Evolutionary conservation across 2,888 invertebrate genomes (phyloP).

Genomic region (Leptopilina myrica): DNA sequence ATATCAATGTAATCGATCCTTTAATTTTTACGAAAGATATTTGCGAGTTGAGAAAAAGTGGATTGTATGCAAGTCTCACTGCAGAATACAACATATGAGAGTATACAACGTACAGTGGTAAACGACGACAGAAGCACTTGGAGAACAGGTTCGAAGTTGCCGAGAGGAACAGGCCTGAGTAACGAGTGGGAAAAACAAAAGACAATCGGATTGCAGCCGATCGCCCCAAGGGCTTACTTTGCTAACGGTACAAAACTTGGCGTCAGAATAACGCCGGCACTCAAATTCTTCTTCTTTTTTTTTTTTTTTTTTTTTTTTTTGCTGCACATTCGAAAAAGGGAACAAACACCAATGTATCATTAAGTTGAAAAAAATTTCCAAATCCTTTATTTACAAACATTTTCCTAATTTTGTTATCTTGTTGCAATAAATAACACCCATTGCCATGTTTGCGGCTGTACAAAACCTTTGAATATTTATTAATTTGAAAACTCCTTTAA

Average conservation of each 20-base stretch:
- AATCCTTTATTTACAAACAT: too few species aligned
- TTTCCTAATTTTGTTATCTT: too few species aligned
- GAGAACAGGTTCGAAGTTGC: constrained; percentile 72
- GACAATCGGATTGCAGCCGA: constrained; percentile 72
- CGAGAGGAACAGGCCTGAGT: constrained; percentile 65
- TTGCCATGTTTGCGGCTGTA: too few species aligned
- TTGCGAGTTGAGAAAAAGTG: constrained; percentile 24
- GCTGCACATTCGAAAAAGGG: constrained; percentile 41
- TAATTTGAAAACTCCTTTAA: too few species aligned
- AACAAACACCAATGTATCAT: neutral
- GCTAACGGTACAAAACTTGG: constrained; percentile 67
- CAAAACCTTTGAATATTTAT: too few species aligned
- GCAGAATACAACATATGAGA: constrained; percentile 27
- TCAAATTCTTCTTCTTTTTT: constrained; percentile 45
- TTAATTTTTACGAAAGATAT: constrained; percentile 36
- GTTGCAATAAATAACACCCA: too few species aligned
- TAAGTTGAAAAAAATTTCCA: too few species aligned
- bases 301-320: constrained; percentile 43
- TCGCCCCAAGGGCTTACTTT: constrained; percentile 67
- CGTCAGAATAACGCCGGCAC: constrained; percentile 55
- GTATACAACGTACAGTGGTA: constrained; percentile 47
- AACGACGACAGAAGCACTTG: constrained; percentile 59
- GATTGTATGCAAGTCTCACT: constrained; percentile 39
- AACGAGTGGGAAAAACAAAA: constrained; percentile 71
- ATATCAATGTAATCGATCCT: constrained; percentile 21